Base-by-base conservation (phyloP, 2,113 vertebrate species). In the Brachionichthys hirsutus region DNA sequence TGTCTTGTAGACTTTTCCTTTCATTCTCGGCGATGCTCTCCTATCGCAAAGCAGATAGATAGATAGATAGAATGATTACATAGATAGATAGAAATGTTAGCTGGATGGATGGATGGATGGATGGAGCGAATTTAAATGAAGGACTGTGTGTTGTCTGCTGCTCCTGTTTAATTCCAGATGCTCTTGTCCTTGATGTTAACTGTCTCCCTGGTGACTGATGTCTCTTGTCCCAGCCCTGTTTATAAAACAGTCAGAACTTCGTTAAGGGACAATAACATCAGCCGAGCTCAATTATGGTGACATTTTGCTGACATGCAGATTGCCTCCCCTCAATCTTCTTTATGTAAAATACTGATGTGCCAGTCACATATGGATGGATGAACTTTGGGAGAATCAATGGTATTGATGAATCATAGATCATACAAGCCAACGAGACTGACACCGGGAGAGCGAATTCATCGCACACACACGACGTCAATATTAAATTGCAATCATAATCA, bases 401-500 rank as follows among this genome's bases (percentile, higher is more conserved):
- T 93, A 91, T 93, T 87, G 90, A 93, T 88, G 92, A 91, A 88
- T 90, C 75, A 53, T 89, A 91, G 92, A 94, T 92, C 90, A 69
- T 91, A 88, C 88, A 79, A 92, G 93, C 91, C 93, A 94, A 93
- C 92, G 92, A 93, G 89, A 90, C 90, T 92, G 87, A 83, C 91
- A 91, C 91, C 87, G 85, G 87, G 89, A 92, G 89, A 89, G 90
- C 88, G 88, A 93, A 93, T 92, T 94, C 93, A 92, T 91, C 75
- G 90, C 90, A 90, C 83, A 61, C 35, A 81, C 89, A 81, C 89
- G 91, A 89, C 91, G 90, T 90, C 93, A 90, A 90, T 91, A 92
- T 91, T 89, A 92, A 93, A 93, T 92, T 94, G 93, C 92, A 93
- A 95, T 95, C 94, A 94, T 91, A 91, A 91, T 89, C 89, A 91